Evolutionary conservation across 2,797 vertebrate species (phyloP).

Genomic region (Pantherophis vulpinus): DNA sequence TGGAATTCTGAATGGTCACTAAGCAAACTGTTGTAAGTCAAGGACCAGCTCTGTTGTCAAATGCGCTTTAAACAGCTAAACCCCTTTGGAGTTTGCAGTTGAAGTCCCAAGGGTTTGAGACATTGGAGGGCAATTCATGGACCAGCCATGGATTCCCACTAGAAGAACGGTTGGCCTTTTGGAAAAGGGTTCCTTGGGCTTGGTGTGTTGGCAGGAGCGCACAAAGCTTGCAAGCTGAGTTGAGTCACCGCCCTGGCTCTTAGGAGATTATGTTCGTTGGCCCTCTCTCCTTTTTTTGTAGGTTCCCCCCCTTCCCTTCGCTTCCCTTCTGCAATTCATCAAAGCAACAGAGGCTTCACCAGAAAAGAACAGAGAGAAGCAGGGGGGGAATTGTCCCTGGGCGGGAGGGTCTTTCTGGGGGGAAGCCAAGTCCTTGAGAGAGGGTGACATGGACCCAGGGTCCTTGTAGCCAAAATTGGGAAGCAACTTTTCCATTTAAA

Average conservation of each 20-base stretch:
- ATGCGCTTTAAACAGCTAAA: neutral
- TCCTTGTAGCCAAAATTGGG: neutral
- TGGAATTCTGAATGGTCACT: too few relatives aligned
- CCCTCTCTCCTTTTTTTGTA: too few relatives aligned
- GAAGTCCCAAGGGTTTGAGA: too few relatives aligned
- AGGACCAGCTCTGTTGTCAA: too few relatives aligned
- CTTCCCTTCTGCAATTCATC: neutral
- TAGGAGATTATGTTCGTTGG: neutral
- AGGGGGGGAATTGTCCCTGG: rapidly evolving
- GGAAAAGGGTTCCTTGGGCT: neutral
- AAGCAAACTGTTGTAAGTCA: too few relatives aligned
- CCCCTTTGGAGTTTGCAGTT: neutral
- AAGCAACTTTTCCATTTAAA: neutral
- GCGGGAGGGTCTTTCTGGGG: neutral
- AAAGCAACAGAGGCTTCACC: neutral
- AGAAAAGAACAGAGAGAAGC: neutral
- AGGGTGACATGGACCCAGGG: neutral
- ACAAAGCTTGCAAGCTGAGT: too few relatives aligned
- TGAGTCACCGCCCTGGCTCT: too few relatives aligned
- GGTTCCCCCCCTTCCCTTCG: too few relatives aligned
- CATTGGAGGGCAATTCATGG: too few relatives aligned
- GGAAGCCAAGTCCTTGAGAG: neutral
- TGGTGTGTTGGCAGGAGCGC: too few relatives aligned
- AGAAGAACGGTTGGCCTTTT: neutral
- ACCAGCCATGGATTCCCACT: too few relatives aligned